Evolutionary conservation across 1,140 invertebrate species (phyloP).

Genomic region (Geopemphigus sp.): DNA sequence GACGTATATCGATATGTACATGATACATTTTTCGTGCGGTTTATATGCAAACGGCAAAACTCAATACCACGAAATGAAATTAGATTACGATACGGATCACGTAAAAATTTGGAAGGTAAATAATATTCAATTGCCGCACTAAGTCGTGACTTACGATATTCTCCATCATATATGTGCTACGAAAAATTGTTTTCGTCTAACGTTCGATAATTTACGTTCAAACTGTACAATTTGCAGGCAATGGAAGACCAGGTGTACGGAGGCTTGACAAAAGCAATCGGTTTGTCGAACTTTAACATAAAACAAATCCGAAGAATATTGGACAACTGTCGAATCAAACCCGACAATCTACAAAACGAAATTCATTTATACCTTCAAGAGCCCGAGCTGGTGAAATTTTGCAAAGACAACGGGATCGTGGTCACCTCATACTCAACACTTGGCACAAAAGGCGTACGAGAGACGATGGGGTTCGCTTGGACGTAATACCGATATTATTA

Average conservation of each 20-base stretch:
- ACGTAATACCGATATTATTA: background rate
- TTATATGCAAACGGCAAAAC: constrained; percentile 57
- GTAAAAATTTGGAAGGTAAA: constrained; percentile 52
- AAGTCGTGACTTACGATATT: too few relatives aligned
- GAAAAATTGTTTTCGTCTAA: too few relatives aligned
- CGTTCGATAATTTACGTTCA: too few relatives aligned
- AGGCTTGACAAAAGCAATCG: constrained; percentile 68
- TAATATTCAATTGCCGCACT: too few relatives aligned
- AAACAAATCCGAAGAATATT: constrained; percentile 66
- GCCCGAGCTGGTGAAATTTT: constrained; percentile 71
- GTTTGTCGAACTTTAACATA: constrained; percentile 77
- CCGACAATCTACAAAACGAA: constrained; percentile 75
- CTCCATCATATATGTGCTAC: too few relatives aligned
- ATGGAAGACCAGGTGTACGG: constrained; percentile 72
- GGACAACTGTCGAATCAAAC: constrained; percentile 65
- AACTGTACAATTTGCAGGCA: constrained; percentile 55
- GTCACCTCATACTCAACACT: constrained; percentile 79
- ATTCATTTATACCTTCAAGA: constrained; percentile 83
- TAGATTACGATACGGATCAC: constrained; percentile 50
- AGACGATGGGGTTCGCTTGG: constrained; percentile 57
- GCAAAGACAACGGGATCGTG: constrained; percentile 63
- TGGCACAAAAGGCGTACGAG: constrained; percentile 63
- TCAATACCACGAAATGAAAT: constrained; percentile 53
- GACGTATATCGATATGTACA: constrained; percentile 80
- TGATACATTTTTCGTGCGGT: constrained; percentile 79